Percentiles rank a stretch among this genome's conserved stretches.
These are phyloP conservation scores for Coreius guichenoti DNA, from an alignment of 2,797 vertebrate genomes.

Conservation along the genomic window DNA sequence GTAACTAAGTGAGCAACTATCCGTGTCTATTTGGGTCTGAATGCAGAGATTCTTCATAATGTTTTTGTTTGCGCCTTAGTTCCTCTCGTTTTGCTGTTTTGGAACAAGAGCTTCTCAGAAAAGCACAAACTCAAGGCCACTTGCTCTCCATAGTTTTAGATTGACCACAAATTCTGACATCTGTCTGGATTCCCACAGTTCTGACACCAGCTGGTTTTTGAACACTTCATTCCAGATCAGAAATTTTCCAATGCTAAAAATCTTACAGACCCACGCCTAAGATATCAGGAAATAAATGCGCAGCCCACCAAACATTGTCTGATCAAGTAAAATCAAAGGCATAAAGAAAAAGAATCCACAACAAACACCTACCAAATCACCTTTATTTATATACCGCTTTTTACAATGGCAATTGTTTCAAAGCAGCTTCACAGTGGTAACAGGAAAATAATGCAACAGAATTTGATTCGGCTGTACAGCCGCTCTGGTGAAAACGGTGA, in stretches of 20 bases:
- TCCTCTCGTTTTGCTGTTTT: constrained; percentile 9
- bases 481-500: no score
- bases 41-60: constrained; percentile 20
- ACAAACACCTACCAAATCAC: no score
- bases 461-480: no score
- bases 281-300: neutral
- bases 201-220: constrained; percentile 9
- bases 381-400: no score
- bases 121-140: constrained; percentile 6
- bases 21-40: constrained; percentile 44
- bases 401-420: no score
- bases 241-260: neutral
- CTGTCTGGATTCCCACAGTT: constrained; percentile 22
- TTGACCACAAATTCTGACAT: constrained; percentile 16
- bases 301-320: neutral
- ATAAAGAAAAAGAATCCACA: neutral
- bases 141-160: constrained; percentile 6
- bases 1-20: constrained; percentile 60
- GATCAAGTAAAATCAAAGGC: neutral
- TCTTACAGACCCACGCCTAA: neutral
- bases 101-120: constrained; percentile 2
- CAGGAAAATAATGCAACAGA: no score
- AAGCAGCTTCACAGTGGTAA: no score
- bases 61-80: constrained; percentile 37
- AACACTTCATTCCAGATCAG: neutral